Base-by-base conservation (phyloP, 2,113 vertebrate species). In the Leuciscus idus region DNA sequence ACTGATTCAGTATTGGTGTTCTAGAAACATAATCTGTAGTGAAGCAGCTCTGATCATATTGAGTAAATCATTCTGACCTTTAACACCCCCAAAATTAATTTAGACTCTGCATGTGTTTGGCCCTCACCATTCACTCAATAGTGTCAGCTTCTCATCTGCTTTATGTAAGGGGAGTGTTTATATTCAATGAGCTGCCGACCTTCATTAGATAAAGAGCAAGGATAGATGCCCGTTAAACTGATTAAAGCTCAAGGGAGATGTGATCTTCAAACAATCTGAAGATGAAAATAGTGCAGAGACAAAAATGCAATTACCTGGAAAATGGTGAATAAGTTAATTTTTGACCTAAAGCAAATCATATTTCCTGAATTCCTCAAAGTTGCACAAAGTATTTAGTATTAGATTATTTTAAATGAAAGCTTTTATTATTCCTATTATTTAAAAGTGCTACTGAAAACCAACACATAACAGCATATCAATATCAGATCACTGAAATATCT, bases 41-140 rank as follows among this genome's bases (percentile, higher is more conserved):
- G 43, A 75, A 75, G 46, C 73, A 75, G n/a, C 46, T 75, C 73
- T 50, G 73, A 75, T 30, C 26, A 75, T 46, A 75, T 28, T 7
- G 46, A 50, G 46, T 75, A 75, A 75, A 75, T 75, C 43, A 75
- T 75, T 75, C 73, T 50, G 73, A 75, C 73, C 73, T 50, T 75
- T 75, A 75, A 48, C 46, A 1, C n/a, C 46, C 46, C 43, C 39
- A 50, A 75, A 75, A 75, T 75, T 75, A 75, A 75, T 75, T 75
- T 75, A 0, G 13, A 75, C 73, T 75, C 46, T 10, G 73, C 43
- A 46, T 75, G 73, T 75, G 73, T 75, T 75, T n/a, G 13, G 12
- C 46, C 15, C n/a, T n/a, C 13, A 28, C 46, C 46, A 75, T 75
- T 50, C n/a, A 28, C 46, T 50, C 46, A 75, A 50, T 50, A 75